Conservation (phyloP, 53 echinoderm and acorn worm species). For the Actinopyga echinites region DNA sequence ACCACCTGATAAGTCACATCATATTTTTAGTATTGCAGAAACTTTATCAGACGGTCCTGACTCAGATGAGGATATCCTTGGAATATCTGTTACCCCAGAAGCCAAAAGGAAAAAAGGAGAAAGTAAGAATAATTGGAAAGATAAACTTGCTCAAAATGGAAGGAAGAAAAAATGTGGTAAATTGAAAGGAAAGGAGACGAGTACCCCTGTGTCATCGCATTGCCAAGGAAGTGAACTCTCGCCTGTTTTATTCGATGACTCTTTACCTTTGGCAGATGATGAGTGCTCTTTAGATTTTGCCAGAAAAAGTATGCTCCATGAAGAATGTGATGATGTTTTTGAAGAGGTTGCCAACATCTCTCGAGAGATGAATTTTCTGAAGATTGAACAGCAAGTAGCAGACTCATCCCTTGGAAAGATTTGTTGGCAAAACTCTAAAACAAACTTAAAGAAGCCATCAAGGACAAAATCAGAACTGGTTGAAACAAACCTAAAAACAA, state of each 20-base stretch:
- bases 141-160: not conserved
- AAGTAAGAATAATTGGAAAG: not conserved
- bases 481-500: no score
- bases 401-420: not conserved
- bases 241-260: slow-evolving; percentile 1
- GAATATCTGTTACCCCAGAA: not conserved
- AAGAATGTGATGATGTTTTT: not conserved
- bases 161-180: no score
- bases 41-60: no score
- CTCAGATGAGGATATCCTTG: no score
- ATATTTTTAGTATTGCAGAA: no score
- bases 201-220: slow-evolving; percentile 20
- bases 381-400: not conserved
- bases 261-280: not conserved
- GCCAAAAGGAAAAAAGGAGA: not conserved
- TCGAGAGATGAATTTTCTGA: not conserved
- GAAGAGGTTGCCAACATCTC: slow-evolving; percentile 7
- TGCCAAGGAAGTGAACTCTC: not conserved
- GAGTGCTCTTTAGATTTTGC: not conserved
- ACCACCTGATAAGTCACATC: no score
- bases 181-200: not conserved
- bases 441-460: no score
- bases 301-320: not conserved
- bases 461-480: no score
- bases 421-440: not conserved